These are phyloP conservation scores for Phocoena sinus DNA, from an alignment of 2,113 vertebrate species.

Conservation along the genomic window DNA sequence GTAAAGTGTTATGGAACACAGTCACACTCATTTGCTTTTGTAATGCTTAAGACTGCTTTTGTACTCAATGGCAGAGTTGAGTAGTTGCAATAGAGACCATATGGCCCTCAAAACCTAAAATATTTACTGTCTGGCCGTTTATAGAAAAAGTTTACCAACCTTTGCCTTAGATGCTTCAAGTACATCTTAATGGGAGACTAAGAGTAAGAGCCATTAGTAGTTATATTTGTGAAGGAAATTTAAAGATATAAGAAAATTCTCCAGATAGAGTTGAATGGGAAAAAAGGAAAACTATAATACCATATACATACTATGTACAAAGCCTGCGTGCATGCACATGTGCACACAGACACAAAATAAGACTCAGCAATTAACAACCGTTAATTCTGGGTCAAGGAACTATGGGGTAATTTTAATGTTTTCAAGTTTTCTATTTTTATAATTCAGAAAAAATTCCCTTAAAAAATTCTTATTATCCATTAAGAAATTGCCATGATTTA, in stretches of 20 bases:
- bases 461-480: background rate
- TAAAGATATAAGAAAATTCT: conserved; percentile 19
- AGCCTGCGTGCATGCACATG: background rate
- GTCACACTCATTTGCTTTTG: background rate
- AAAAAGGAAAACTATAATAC: background rate
- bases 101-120: background rate
- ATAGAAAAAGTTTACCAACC: background rate
- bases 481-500: conserved; percentile 9
- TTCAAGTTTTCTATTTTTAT: conserved; percentile 5
- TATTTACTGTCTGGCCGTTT: background rate
- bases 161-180: conserved; percentile 9
- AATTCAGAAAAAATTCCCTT: background rate
- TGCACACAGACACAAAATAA: background rate
- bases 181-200: background rate
- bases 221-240: background rate
- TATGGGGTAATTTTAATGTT: background rate
- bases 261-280: background rate
- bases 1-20: background rate
- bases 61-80: background rate
- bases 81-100: background rate
- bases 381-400: background rate
- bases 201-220: background rate
- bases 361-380: background rate
- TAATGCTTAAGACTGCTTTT: background rate
- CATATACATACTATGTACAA: background rate